Evolutionary conservation across 1,140 invertebrate genomes (phyloP).

Genomic region (honey bee (Apis mellifera)): Amel_HAv3.1 CM009943.2:6811001-6811500

Average conservation of each 20-base stretch:
- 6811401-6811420: conserved; percentile 46
- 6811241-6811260: background rate
- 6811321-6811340: background rate
- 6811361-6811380: conserved; percentile 20
- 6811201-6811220: background rate
- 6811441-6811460: conserved; percentile 53
- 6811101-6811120: conserved; percentile 8
- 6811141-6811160: conserved; percentile 73
- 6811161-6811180: conserved; percentile 23
- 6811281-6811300: background rate
- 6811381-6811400: background rate
- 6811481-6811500: conserved; percentile 35
- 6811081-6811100: conserved; percentile 58
- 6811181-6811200: conserved; percentile 52
- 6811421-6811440: conserved; percentile 54
- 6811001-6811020: conserved; percentile 62
- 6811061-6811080: background rate
- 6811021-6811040: conserved; percentile 23
- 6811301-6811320: conserved; percentile 18
- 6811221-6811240: background rate
- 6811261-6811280: background rate
- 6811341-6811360: background rate
- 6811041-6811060: conserved; percentile 9
- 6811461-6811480: conserved; percentile 40
- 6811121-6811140: conserved; percentile 60